Conservation (phyloP, 2,888 invertebrate species). For the Eretmocerus hayati region DNA sequence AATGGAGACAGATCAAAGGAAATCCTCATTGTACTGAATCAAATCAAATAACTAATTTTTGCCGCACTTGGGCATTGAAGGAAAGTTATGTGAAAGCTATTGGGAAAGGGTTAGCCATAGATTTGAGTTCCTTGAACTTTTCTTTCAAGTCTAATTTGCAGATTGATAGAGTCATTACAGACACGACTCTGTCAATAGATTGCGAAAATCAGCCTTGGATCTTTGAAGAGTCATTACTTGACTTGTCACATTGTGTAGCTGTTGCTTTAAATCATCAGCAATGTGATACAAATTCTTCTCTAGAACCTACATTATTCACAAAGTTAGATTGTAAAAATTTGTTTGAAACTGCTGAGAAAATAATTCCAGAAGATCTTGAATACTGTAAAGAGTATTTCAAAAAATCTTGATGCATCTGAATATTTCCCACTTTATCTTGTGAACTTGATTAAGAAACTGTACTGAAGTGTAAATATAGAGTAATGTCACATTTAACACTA, state of each 20-base stretch:
- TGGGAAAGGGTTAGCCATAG: constrained; percentile 75
- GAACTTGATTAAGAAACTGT: too few species aligned
- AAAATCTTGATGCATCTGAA: too few species aligned
- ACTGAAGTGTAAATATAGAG: too few species aligned
- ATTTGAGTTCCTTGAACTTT: constrained; percentile 73
- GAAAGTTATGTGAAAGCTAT: constrained; percentile 91
- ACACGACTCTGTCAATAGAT: constrained; percentile 62
- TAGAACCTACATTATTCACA: too few species aligned
- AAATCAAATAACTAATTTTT: constrained; percentile 73
- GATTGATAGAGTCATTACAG: constrained; percentile 48
- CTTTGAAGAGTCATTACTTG: constrained; percentile 78
- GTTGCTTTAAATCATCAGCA: constrained; percentile 53
- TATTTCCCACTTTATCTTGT: too few species aligned
- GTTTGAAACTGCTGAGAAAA: too few species aligned
- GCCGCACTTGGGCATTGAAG: constrained; percentile 87
- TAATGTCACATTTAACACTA: too few species aligned
- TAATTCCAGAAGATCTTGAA: too few species aligned
- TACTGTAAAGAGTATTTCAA: too few species aligned
- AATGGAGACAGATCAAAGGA: constrained; percentile 71
- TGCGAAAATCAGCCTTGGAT: constrained; percentile 58
- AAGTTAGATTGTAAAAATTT: too few species aligned
- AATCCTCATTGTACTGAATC: constrained; percentile 49
- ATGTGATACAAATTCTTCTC: too few species aligned
- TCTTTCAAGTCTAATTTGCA: constrained; percentile 48
- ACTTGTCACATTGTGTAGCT: constrained; percentile 70